Base-by-base conservation (phyloP, 1,140 invertebrate species). In the Aphidius gifuensis region DNA sequence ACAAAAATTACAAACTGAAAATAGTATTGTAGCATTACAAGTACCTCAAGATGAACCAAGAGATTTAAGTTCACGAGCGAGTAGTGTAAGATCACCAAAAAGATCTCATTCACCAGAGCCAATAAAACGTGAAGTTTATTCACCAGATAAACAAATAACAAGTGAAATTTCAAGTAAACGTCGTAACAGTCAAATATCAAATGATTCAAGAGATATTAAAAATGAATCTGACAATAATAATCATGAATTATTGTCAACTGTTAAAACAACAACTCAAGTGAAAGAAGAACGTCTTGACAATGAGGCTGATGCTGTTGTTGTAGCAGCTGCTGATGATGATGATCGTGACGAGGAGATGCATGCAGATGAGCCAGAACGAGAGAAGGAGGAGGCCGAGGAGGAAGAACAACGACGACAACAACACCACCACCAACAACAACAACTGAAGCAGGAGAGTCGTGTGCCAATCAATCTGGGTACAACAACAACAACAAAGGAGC, bases 31-130 rank as follows among this genome's bases (percentile, higher is more conserved):
- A 16, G 16, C 16, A 7, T 66, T 64, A 5, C 68, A 71, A 38
- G 64, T 67, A 55, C 64, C 62, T 47, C 74, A 78, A 57, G 69
- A 79, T 38, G 76, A 77, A 56, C 80, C 80, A 32, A 70, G 75
- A 53, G 78, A 81, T 62, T 69, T 81, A 44, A 80, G 78, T 63
- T 80, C 80, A 21, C 73, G 76, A 58, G 74, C 74, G 43, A 76
- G 72, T 56, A 70, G 68, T 43, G 66, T 66, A 11, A 74, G 72
- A 16, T 77, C 76, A 16, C 71, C 71, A 0, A 76, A 71, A 56
- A 64, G 74, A 39, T 64, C 68, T 11, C 64, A 66, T 7, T 74
- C 66, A 44, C 74, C 75, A 4, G 74, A 77, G 61, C 69, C 70
- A 68, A 79, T 55, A 75, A 73, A 74, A 60, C 66, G 66, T 48